A percentile compares a stretch with the other conserved stretches of the same genome.
These are phyloP conservation scores for Pristionchus fissidentatus DNA, from an alignment of 2,888 invertebrate genomes.

Conservation along the genomic window DNA sequence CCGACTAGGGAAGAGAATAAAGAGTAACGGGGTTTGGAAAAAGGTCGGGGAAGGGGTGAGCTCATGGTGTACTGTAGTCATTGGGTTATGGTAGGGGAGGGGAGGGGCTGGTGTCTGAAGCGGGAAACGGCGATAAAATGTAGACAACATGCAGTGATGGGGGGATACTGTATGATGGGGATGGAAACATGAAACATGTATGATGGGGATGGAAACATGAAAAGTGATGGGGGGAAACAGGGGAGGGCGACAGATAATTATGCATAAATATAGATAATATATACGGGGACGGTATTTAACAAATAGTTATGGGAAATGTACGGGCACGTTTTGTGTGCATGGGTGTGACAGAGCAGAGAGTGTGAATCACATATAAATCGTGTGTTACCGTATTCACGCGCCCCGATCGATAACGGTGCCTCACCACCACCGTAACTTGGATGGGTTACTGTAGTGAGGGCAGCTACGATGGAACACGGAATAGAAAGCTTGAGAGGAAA, in stretches of 20 bases:
- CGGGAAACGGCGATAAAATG: constrained; percentile 1
- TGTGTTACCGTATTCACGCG: constrained; percentile 13
- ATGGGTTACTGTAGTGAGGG: constrained; percentile 8
- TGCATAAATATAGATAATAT: constrained; percentile 31
- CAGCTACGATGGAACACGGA: neutral
- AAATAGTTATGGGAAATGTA: constrained; percentile 27
- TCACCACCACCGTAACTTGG: constrained; percentile 22
- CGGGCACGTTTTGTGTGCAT: constrained; percentile 11
- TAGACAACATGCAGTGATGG: constrained; percentile 28
- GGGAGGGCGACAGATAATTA: neutral
- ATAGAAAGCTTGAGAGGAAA: constrained; percentile 27
- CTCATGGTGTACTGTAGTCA: constrained; percentile 3
- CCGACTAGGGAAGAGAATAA: constrained; percentile 35
- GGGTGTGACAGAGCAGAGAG: constrained; percentile 15
- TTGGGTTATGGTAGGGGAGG: constrained; percentile 10
- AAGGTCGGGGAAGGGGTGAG: neutral
- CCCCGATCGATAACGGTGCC: neutral
- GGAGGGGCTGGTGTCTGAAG: too few species aligned
- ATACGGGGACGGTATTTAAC: too few species aligned
- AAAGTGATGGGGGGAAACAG: neutral
- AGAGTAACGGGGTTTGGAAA: neutral
- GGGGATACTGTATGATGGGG: too few species aligned
- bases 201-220: too few species aligned
- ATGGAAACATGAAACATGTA: too few species aligned
- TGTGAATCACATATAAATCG: neutral